Conservation (phyloP, 1,140 invertebrate genomes). For the Dendroctonus valens region DNA sequence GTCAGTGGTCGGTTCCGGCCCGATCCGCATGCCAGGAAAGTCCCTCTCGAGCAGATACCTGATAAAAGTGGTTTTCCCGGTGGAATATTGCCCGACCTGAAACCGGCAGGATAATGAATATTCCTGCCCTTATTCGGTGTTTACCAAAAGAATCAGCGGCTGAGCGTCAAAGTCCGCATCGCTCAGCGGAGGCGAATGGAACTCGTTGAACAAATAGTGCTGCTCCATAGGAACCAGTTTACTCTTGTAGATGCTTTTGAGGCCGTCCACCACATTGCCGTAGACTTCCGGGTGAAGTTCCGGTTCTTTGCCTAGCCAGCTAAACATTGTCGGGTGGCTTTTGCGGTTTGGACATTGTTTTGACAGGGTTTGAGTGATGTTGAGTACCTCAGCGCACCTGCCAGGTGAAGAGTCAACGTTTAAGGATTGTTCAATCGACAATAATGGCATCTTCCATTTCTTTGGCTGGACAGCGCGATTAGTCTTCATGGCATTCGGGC, state of each 20-base stretch:
- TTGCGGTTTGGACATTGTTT: too few relatives aligned
- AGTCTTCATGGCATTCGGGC: constrained; percentile 12
- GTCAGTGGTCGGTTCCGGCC: constrained; percentile 68
- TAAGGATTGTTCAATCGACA: too few relatives aligned
- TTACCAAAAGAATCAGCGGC: constrained; percentile 66
- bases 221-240: constrained; percentile 70
- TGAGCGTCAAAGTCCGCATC: constrained; percentile 76
- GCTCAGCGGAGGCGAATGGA: constrained; percentile 69
- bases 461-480: constrained; percentile 9
- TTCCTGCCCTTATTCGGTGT: not conserved
- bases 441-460: constrained; percentile 6
- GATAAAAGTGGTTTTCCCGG: constrained; percentile 76
- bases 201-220: constrained; percentile 71
- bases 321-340: constrained; percentile 50
- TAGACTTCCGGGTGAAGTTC: constrained; percentile 57
- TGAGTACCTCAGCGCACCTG: too few relatives aligned
- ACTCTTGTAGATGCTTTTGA: constrained; percentile 63
- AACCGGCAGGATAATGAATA: constrained; percentile 61
- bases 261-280: constrained; percentile 52
- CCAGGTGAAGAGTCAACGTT: too few relatives aligned
- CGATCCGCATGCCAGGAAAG: constrained; percentile 66
- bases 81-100: constrained; percentile 73
- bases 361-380: too few relatives aligned
- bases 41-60: constrained; percentile 63
- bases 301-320: constrained; percentile 50